Percentiles rank a stretch among this genome's conserved stretches.
These are phyloP conservation scores for Diadumene lineata DNA, from an alignment of 92 coral and sea anemone species.

Conservation along the genomic window DNA sequence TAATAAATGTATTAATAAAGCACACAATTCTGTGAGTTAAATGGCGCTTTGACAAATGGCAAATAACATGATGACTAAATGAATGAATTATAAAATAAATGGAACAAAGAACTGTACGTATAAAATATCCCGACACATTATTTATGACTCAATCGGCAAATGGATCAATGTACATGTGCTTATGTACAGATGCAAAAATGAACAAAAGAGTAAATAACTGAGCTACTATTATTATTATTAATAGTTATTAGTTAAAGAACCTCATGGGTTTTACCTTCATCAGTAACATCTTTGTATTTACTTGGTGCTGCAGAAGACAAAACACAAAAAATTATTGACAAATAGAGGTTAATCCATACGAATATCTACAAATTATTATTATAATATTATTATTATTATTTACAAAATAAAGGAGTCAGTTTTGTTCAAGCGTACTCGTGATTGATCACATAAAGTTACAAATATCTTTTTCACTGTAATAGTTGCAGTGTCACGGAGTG, in stretches of 20 bases:
- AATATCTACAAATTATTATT: neutral
- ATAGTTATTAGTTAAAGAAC: too few relatives aligned
- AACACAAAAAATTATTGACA: neutral
- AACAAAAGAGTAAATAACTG: neutral
- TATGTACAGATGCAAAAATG: neutral
- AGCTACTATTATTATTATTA: neutral
- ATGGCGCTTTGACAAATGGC: neutral
- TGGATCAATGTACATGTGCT: neutral
- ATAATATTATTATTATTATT: too few relatives aligned
- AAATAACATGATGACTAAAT: neutral
- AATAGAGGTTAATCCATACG: neutral
- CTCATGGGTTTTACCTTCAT: conserved; percentile 57
- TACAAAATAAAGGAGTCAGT: too few relatives aligned
- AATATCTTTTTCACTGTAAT: too few relatives aligned
- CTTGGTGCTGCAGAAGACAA: conserved; percentile 71
- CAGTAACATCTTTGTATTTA: conserved; percentile 65
- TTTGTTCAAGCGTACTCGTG: too few relatives aligned
- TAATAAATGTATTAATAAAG: neutral
- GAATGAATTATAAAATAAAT: neutral
- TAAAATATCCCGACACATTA: conserved; percentile 5
- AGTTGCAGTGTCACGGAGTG: too few relatives aligned
- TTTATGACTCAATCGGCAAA: neutral
- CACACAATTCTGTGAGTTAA: neutral
- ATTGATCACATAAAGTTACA: too few relatives aligned
- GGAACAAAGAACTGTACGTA: neutral